Percentiles rank a stretch among this genome's conserved stretches.
Evolutionary conservation across 2,113 vertebrate genomes (phyloP).

Genomic region (Gila orcuttii): DNA sequence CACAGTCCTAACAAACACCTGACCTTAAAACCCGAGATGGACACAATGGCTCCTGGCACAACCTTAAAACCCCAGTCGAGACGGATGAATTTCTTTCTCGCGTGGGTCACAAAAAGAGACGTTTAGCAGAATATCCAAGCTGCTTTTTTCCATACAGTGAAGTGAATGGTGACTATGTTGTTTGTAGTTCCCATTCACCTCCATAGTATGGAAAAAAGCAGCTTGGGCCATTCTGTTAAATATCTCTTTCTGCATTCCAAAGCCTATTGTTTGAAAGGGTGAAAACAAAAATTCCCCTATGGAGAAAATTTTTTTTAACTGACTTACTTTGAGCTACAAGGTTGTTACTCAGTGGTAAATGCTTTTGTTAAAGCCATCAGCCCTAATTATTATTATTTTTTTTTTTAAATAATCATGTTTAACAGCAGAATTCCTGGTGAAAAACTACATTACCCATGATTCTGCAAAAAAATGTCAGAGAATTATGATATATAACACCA

Average conservation of each 20-base stretch:
- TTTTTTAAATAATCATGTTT: not conserved
- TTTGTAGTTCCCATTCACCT: not conserved
- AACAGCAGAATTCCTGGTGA: not conserved
- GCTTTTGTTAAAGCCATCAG: not conserved
- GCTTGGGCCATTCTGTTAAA: not conserved
- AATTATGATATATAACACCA: not conserved
- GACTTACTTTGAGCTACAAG: not conserved
- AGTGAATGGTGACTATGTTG: not conserved
- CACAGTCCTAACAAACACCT: conserved; percentile 25
- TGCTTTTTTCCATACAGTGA: not conserved
- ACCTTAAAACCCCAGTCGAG: conserved; percentile 1
- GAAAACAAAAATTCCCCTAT: not conserved
- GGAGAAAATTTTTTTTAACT: not conserved
- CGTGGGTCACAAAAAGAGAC: no score
- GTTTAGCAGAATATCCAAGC: not conserved
- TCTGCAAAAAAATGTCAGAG: not conserved
- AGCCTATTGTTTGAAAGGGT: not conserved
- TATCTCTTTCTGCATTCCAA: not conserved
- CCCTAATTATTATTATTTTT: not conserved
- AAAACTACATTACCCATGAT: not conserved
- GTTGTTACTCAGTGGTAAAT: not conserved
- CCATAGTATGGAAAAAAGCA: not conserved
- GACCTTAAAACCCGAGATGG: conserved; percentile 22
- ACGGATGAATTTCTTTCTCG: no score
- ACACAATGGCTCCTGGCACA: not conserved